Percentiles rank a stretch among this genome's conserved stretches.
phyloP scores from a whole-genome alignment of 92 coral and sea anemone genomes.

The Heteractis magnifica region DNA sequence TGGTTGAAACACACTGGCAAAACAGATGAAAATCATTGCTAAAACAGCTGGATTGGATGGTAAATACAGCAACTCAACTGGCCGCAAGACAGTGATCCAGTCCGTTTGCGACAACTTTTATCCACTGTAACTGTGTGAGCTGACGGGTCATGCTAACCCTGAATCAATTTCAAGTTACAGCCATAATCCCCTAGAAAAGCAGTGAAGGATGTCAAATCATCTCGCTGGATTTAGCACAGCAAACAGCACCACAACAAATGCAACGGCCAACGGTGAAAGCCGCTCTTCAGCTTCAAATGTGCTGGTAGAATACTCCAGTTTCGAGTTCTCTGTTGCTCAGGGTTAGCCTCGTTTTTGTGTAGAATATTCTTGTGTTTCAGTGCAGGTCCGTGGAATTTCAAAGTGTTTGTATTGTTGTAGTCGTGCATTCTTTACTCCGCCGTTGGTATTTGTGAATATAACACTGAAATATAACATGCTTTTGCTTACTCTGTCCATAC shows the following conservation, averaged over 20 bases:
- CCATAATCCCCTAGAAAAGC: constrained; percentile 39
- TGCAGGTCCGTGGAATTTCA: too few relatives aligned
- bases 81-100: constrained; percentile 47
- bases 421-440: too few relatives aligned
- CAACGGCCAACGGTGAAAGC: too few relatives aligned
- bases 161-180: constrained; percentile 38
- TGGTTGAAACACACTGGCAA: constrained; percentile 32
- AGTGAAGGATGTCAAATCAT: constrained; percentile 38
- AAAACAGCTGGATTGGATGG: constrained; percentile 24
- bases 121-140: constrained; percentile 51
- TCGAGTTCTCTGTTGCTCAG: too few relatives aligned
- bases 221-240: constrained; percentile 37
- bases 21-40: constrained; percentile 34
- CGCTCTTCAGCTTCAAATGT: not conserved
- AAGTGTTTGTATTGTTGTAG: too few relatives aligned
- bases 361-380: too few relatives aligned
- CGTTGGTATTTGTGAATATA: too few relatives aligned
- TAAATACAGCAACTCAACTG: constrained; percentile 42
- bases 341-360: too few relatives aligned
- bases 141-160: constrained; percentile 44
- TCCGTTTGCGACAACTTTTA: constrained; percentile 35
- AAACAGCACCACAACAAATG: too few relatives aligned
- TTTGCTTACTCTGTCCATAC: too few relatives aligned
- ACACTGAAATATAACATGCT: too few relatives aligned
- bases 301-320: too few relatives aligned